Evolutionary conservation across 2,797 vertebrate species (phyloP).

Genomic region (Peromyscus aztecus): DNA sequence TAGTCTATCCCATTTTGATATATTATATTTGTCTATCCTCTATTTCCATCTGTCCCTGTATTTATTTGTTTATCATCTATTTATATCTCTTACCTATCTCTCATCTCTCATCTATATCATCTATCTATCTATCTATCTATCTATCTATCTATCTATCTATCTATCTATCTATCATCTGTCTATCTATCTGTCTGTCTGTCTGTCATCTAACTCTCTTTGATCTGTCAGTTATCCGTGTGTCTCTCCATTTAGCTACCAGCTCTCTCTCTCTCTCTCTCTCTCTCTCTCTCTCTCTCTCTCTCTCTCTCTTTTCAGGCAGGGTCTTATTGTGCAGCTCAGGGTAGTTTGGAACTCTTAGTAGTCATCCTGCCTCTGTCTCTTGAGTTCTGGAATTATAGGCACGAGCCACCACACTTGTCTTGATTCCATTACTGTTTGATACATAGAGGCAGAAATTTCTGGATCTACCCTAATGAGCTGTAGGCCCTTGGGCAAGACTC

Average conservation of each 20-base stretch:
- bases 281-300: too few relatives aligned
- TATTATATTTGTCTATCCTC: not conserved
- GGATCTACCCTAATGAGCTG: not conserved
- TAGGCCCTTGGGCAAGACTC: not conserved
- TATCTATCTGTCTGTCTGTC: not conserved
- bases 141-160: too few relatives aligned
- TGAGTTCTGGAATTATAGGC: not conserved
- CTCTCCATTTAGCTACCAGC: not conserved
- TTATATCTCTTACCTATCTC: too few relatives aligned
- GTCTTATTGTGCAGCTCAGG: not conserved
- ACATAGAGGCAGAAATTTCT: not conserved
- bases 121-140: too few relatives aligned
- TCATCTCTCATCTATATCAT: too few relatives aligned
- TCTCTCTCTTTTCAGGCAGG: not conserved
- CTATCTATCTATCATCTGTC: not conserved
- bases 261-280: not conserved
- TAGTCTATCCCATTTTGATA: not conserved
- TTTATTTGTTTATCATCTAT: too few relatives aligned
- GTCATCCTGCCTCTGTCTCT: not conserved
- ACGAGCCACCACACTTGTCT: not conserved
- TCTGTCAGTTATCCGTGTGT: not conserved
- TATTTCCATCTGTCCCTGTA: not conserved
- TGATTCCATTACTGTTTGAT: not conserved
- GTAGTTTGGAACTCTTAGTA: not conserved
- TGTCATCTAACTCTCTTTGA: not conserved